Evolutionary conservation across 2,797 vertebrate species (phyloP), one percentile per base, ranked within the genome.

Genomic region (Semaprochilodus insignis): DNA sequence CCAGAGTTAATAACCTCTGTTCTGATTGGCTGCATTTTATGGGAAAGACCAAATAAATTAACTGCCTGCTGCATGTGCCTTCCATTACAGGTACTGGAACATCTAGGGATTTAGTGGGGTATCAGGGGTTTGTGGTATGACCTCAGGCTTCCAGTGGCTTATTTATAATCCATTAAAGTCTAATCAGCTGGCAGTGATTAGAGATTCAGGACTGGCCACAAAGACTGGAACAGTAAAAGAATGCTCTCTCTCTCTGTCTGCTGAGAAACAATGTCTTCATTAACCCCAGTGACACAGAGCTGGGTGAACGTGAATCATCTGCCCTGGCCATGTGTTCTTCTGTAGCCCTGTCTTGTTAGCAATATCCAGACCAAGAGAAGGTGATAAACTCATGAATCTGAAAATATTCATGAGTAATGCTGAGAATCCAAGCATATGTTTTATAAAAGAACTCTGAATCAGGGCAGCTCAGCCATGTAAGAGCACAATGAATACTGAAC

Each of bases 301-400:
- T 57, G 55, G 74, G 25, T 77, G 70, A 59, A 81, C 65, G 72
- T 67, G 75, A 78, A 79, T 83, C 87, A 84, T 84, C 72, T 76
- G 73, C 65, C 74, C 51, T 71, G n/a, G 70, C 36, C 59, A 77
- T 81, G 31, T 81, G 73, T 31, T 83, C 86, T 81, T 82, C 79
- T 85, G 88, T 88, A 90, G 89, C 87, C 65, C 60, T 62, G 76
- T 51, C 78, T 76, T 59, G 67, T 72, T 81, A 81, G 74, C 81
- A 63, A 72, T 23, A 76, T 81, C 34, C 78, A 77, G 77, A 73
- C 69, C 21, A 25, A 21, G 51, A 77, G 59, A 82, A 83, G 57
- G 84, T 59, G 67, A 87, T 55, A 84, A 78, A 57, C 71, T 82
- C 57, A 78, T 76, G 72, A 78, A 78, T 40, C 55, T 74, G 23